Evolutionary conservation across 2,113 vertebrate genomes (phyloP).

Genomic region (Thalassarche chlororhynchos): DNA sequence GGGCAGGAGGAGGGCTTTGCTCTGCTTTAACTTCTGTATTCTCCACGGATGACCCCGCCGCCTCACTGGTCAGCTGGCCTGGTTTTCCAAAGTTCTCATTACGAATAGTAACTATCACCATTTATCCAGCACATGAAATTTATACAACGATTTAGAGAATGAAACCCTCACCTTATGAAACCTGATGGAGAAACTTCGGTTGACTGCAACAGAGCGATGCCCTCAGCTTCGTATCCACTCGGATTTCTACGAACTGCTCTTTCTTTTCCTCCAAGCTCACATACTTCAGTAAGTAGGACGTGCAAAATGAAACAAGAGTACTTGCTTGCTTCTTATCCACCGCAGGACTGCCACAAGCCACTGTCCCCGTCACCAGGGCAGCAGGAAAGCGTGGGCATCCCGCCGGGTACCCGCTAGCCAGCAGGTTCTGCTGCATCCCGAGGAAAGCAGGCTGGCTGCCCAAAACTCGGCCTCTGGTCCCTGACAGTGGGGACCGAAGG

Average conservation of each 20-base stretch:
- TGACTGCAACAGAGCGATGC: no score
- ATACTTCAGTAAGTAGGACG: fast-evolving
- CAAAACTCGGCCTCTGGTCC: background rate
- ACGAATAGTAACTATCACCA: background rate
- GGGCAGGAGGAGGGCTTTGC: background rate
- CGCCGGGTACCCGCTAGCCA: fast-evolving
- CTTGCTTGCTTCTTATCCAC: background rate
- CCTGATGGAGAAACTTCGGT: background rate
- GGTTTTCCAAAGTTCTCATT: background rate
- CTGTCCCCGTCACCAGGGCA: fast-evolving
- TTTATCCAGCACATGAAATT: background rate
- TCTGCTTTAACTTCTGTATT: no score
- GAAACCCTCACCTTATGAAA: background rate
- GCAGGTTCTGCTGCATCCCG: background rate
- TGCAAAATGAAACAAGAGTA: background rate
- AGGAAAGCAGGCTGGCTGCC: background rate
- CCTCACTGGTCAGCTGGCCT: background rate
- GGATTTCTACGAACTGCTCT: background rate
- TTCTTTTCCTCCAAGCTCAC: background rate
- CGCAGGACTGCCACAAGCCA: background rate
- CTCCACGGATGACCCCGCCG: background rate
- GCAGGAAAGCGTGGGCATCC: background rate
- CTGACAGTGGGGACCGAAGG: background rate
- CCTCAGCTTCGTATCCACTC: background rate
- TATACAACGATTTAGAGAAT: background rate